These are phyloP conservation scores for Stegana nigrithorax DNA, from an alignment of 2,888 invertebrate genomes.

Conservation along the genomic window DNA sequence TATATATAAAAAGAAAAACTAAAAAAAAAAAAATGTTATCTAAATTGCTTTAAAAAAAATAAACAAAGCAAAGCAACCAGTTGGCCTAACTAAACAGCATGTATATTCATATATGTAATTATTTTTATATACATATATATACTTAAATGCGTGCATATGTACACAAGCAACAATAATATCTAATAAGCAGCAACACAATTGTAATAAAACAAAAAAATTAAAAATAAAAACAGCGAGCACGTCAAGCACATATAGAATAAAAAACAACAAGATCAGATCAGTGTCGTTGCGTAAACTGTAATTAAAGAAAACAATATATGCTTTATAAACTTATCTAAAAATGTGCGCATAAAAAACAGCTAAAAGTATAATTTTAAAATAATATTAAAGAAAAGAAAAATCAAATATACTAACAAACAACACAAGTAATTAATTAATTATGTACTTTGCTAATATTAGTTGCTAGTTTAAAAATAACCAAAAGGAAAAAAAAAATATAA, in stretches of 20 bases:
- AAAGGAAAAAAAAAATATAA: slow-evolving; percentile 20
- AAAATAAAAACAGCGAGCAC: neutral
- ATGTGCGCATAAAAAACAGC: neutral
- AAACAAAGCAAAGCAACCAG: neutral
- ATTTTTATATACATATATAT: slow-evolving; percentile 6
- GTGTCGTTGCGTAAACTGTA: neutral
- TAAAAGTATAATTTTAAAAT: neutral
- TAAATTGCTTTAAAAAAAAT: neutral
- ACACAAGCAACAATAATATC: too few species aligned
- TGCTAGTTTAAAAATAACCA: neutral
- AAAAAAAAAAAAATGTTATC: neutral
- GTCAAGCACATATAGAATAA: neutral
- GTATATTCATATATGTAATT: slow-evolving; percentile 7
- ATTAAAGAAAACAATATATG: slow-evolving; percentile 4
- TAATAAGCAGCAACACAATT: too few species aligned
- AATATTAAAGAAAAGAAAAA: neutral
- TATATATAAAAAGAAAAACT: neutral
- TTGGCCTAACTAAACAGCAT: neutral
- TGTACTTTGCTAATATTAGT: slow-evolving; percentile 3
- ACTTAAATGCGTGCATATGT: neutral
- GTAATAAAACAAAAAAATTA: neutral
- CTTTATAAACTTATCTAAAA: neutral
- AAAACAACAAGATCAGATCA: neutral
- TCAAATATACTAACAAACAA: neutral
- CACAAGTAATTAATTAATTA: neutral